Evolutionary conservation across 2,113 vertebrate species (phyloP), one percentile per base, ranked within the genome.

Genomic region (Marmota flaviventris): DNA sequence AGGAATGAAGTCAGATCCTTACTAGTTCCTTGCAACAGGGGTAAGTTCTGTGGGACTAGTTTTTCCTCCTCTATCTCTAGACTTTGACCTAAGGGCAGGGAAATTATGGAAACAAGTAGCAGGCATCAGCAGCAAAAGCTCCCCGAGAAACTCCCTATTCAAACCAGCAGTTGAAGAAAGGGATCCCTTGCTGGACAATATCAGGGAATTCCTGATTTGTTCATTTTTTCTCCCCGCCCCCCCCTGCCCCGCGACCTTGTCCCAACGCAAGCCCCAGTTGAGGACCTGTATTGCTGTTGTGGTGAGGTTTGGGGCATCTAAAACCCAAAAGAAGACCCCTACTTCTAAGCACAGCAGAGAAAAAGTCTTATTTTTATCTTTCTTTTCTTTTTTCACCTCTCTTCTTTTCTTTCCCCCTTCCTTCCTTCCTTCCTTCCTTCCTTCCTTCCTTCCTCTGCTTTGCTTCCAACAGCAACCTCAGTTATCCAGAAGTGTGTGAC

Each of bases 391-490:
- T 58, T 16, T 51, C 45, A 45, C 51, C 51, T 51, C 51, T 51
- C 51, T 51, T 56, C 56, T 51, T 51, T 51, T 51, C 48, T 22
- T 58, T 58, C 6, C 14, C 12, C 48, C 51, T 53, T 14, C 14
- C 51, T 51, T 17, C 17, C 53, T 18, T 18, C 53, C 17, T 56
- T 17, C 53, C 53, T 56, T 17, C 17, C 53, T 5, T 56, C 53
- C 53, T 18, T 17, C 53, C 53, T 56, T 16, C 16, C 53, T 17
- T 4, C 53, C 53, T 18, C 18, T 78, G 3, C 61, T 75, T 89
- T 89, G 32, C 22, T 96, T 29, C 27, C 67, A 89, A 87, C 90
- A 81, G 16, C 84, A 82, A 32, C 67, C 77, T 89, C n/a, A 25
- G 45, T 83, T 88, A 83, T 29, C 1, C 14, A 65, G 76, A 83